Evolutionary conservation across 1,140 invertebrate species (phyloP), one percentile per base, ranked within the genome.

Genomic region (Nebria ingens): DNA sequence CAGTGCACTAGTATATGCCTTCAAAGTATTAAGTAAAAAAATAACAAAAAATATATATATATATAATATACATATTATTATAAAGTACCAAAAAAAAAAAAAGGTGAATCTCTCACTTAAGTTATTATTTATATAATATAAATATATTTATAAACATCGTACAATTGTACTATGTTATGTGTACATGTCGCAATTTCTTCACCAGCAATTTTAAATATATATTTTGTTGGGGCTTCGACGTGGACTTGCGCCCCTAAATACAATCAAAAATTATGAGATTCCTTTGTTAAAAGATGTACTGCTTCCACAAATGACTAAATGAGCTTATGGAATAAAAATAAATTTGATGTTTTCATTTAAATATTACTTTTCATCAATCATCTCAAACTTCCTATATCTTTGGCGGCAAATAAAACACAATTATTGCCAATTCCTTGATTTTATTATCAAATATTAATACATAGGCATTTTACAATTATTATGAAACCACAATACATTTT

Each of bases 271-370:
- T 45, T 45, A 9, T 45, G 40, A 45, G 40, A 45, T 45, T 45
- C 40, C 40, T 17, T 45, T 12, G 40, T 45, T n/a, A n/a, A n/a
- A 45, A 11, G 40, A 45, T 45, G 40, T 45, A 45, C 17, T 45
- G 40, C 40, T 45, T 45, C 40, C 40, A 45, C 40, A 45, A 17
- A 45, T 45, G 40, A 45, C 40, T 45, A 45, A 45, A 45, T 45
- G 40, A 45, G 40, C 40, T 45, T 45, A 45, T 45, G 40, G 40
- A 45, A 12, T 45, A 9, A 34, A 45, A 45, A 45, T 45, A 45
- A 45, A 45, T 45, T 45, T 45, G 40, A 45, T 45, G 40, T 45
- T 45, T 45, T 45, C 40, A 45, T 45, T 45, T 45, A 45, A 45
- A 11, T 4, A 45, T 4, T 45, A 11, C 3, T 17, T 45, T n/a